Percentiles rank a stretch among this genome's conserved stretches.
These are phyloP conservation scores for Nothocercus nigrocapillus DNA, from an alignment of 2,113 vertebrate genomes.

Conservation along the genomic window DNA sequence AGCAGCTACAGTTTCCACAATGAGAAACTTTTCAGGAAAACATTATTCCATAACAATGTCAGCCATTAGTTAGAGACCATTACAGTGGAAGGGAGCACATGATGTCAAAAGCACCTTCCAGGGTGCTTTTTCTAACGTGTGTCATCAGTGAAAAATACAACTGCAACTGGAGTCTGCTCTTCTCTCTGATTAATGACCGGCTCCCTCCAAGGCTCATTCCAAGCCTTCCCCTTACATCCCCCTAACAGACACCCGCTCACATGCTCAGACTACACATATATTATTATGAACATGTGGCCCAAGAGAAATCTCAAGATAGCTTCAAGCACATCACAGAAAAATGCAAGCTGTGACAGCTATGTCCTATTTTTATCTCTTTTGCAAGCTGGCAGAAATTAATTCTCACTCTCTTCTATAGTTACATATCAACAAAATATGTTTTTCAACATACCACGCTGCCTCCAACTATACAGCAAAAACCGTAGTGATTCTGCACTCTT, in stretches of 20 bases:
- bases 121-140: background rate
- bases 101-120: background rate
- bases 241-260: slow-evolving; percentile 40
- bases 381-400: slow-evolving; percentile 62
- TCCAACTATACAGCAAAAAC: slow-evolving; percentile 22
- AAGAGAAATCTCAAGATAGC: slow-evolving; percentile 59
- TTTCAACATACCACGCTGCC: background rate
- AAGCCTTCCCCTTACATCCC: slow-evolving; percentile 52
- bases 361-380: slow-evolving; percentile 60
- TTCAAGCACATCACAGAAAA: slow-evolving; percentile 35
- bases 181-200: slow-evolving; percentile 47
- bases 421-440: slow-evolving; percentile 25
- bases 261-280: slow-evolving; percentile 59
- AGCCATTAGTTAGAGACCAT: background rate
- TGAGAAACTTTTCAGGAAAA: background rate
- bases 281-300: slow-evolving; percentile 14
- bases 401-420: slow-evolving; percentile 51
- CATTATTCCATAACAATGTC: background rate
- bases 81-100: background rate
- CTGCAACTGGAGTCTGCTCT: slow-evolving; percentile 24
- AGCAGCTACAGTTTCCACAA: background rate
- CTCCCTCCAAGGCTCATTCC: slow-evolving; percentile 55
- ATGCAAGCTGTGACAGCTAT: slow-evolving; percentile 58
- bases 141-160: slow-evolving; percentile 57
- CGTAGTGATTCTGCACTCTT: background rate